Conservation (phyloP, 2,797 vertebrate species). For the Numenius phaeopus region DNA sequence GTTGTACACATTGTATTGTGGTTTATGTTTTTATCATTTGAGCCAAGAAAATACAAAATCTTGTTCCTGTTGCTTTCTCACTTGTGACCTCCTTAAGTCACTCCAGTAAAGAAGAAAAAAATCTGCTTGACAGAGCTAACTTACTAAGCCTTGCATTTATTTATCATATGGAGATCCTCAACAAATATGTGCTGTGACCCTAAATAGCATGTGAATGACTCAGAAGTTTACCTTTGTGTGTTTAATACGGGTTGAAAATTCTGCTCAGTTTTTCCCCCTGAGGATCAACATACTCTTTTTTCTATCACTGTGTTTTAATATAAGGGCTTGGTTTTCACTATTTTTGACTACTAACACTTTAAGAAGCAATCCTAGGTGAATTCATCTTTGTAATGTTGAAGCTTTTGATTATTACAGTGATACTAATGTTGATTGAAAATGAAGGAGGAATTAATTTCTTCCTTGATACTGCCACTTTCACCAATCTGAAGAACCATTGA, state of each 20-base stretch:
- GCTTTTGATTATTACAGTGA: background rate
- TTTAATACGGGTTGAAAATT: background rate
- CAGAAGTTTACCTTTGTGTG: slow-evolving; percentile 18
- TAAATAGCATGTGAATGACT: slow-evolving; percentile 23
- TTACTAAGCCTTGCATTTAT: slow-evolving; percentile 20
- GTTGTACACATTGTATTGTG: slow-evolving; percentile 17
- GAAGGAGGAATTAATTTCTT: background rate
- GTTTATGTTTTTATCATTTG: slow-evolving; percentile 55
- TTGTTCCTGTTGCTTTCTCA: slow-evolving; percentile 3
- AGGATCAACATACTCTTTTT: background rate
- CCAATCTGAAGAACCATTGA: background rate
- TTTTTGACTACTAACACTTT: background rate
- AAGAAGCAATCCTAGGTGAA: background rate
- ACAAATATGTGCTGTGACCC: slow-evolving; percentile 9
- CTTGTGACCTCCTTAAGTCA: slow-evolving; percentile 40
- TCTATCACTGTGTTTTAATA: background rate
- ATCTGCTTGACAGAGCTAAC: background rate
- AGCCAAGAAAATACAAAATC: slow-evolving; percentile 65
- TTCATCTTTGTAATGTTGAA: background rate
- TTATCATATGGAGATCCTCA: background rate
- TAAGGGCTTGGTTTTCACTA: background rate
- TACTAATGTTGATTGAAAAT: background rate
- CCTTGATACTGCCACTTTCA: background rate
- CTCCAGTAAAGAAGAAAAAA: background rate
- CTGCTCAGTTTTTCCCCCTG: background rate